Base-by-base conservation (phyloP, 2,888 invertebrate genomes). In the Tinea pellionella region DNA sequence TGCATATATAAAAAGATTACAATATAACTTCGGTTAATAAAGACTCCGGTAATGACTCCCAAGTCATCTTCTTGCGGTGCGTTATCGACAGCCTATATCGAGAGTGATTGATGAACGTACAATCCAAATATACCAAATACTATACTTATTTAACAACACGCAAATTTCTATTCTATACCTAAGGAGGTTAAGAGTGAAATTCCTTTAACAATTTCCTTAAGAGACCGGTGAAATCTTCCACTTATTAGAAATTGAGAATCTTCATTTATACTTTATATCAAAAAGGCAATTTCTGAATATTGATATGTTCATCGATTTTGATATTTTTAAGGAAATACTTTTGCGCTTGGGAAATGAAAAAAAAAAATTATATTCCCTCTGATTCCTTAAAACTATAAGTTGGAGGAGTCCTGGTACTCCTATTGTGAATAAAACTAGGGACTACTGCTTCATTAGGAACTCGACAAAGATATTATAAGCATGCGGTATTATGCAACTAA, bases 41-140 rank as follows among this genome's bases (percentile, higher is more conserved):
- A 24, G 53, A 53, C 11, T 53, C 16, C 53, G 24, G 53, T 53
- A 53, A 53, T 53, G 53, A 57, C 32, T 37, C 16, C 57, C 16
- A 57, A 57, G 57, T 57, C 57, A 57, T 55, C 55, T 55, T 37
- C 32, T 57, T 16, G 13, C 13, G 57, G 37, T 32, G 57, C 57
- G 32, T 57, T 30, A 37, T 37, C 37, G 57, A 37, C 57, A 37
- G 57, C 13, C 32, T 13, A 57, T 57, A 37, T 30, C 30, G 57
- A 37, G 32, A 15, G 57, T 37, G 57, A 37, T 37, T 30, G 57
- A 30, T 57, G 57, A 53, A 53, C 53, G 3, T 24, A 18, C 53
- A 24, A 18, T 12, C 53, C 9, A 53, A 8, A 53, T 12, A 24
- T 53, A 53, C 53, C 15, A 13, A 15, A 47, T 16, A 47, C n/a